A percentile compares a stretch with the other conserved stretches of the same genome.
Evolutionary conservation across 1,140 invertebrate species (phyloP).

Genomic region (Drosophila obscura): DNA sequence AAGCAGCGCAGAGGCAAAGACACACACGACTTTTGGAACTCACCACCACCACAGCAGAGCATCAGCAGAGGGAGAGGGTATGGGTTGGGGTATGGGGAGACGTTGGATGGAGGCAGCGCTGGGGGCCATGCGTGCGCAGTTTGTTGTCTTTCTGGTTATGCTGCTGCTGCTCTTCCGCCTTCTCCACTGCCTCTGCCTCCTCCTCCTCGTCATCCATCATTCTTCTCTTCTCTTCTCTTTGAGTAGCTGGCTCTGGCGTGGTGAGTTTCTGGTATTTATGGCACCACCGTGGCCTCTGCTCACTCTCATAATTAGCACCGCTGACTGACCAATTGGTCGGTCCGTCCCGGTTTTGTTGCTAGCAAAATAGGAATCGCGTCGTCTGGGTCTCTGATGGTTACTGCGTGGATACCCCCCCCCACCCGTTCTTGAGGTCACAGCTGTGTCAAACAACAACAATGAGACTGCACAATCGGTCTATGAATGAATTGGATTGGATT

Average conservation of each 20-base stretch:
- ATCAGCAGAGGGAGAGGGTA: not conserved
- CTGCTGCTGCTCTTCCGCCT: not conserved
- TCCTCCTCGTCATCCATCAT: no score
- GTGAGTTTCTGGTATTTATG: slow-evolving; percentile 70
- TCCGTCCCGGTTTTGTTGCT: not conserved
- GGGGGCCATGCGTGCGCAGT: slow-evolving; percentile 20
- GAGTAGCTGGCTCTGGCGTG: slow-evolving; percentile 33
- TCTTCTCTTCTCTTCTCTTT: not conserved
- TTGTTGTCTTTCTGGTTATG: slow-evolving; percentile 12
- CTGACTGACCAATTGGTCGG: not conserved
- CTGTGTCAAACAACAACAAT: slow-evolving; percentile 40
- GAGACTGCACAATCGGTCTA: slow-evolving; percentile 23
- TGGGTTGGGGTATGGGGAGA: not conserved
- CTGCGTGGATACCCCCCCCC: slow-evolving; percentile 19
- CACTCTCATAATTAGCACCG: slow-evolving; percentile 29
- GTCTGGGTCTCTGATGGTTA: slow-evolving; percentile 15
- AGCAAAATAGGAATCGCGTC: slow-evolving; percentile 16
- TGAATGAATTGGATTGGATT: slow-evolving; percentile 33
- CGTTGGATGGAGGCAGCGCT: no score
- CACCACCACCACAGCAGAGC: slow-evolving; percentile 31
- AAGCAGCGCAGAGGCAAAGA: not conserved
- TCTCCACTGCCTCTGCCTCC: not conserved
- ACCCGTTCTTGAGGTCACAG: slow-evolving; percentile 15
- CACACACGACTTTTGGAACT: slow-evolving; percentile 2
- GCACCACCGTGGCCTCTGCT: slow-evolving; percentile 51